Evolutionary conservation across 2,888 invertebrate species (phyloP).

Genomic region (Aphrophora alni): DNA sequence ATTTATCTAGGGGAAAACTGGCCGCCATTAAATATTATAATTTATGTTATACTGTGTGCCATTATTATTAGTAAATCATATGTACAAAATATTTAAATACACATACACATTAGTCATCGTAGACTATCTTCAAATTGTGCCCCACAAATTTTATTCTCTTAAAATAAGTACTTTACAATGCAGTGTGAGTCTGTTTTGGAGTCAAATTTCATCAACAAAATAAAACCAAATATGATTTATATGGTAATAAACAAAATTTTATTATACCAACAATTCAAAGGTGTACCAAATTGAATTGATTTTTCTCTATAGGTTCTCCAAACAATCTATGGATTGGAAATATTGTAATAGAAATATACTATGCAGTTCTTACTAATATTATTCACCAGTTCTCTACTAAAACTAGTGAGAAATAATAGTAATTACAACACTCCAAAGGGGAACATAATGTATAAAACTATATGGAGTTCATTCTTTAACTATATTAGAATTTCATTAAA

Average conservation of each 20-base stretch:
- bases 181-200: not conserved
- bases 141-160: not conserved
- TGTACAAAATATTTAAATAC: conserved; percentile 45
- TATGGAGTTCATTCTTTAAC: too few relatives aligned
- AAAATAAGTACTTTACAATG: not conserved
- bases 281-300: too few relatives aligned
- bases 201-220: not conserved
- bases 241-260: not conserved
- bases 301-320: not conserved
- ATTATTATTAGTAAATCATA: conserved; percentile 37
- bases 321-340: not conserved
- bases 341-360: not conserved
- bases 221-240: not conserved
- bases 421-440: not conserved
- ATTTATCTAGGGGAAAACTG: conserved; percentile 47
- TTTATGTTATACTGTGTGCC: conserved; percentile 43
- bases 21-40: conserved; percentile 43
- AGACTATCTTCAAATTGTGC: not conserved
- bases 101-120: conserved; percentile 19
- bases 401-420: not conserved
- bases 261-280: too few relatives aligned
- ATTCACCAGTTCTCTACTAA: not conserved
- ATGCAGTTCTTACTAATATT: not conserved
- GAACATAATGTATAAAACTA: not conserved
- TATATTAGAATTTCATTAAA: not conserved